Evolutionary conservation across 2,113 vertebrate genomes (phyloP).

Genomic region (Xiphophorus hellerii): DNA sequence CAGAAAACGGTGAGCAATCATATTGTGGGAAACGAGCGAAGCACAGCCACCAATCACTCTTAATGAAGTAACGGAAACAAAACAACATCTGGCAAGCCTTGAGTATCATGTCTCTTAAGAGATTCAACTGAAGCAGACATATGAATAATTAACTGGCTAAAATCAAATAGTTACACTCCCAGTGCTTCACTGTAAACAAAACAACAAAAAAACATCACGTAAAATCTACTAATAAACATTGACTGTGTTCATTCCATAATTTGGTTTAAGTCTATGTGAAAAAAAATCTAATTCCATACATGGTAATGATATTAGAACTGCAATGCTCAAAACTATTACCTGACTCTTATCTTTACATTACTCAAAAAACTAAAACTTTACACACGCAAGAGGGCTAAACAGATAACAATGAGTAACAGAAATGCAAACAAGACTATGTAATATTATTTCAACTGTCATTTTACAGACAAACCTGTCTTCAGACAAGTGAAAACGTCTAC

Average conservation of each 20-base stretch:
- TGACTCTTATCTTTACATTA: not conserved
- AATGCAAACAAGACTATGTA: not conserved
- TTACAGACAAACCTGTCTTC: not conserved
- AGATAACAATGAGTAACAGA: not conserved
- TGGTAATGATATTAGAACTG: not conserved
- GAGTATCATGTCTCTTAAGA: not conserved
- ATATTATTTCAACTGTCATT: not conserved
- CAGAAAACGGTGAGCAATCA: not conserved
- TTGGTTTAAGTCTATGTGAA: not conserved
- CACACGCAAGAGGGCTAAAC: not conserved
- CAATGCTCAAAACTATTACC: not conserved
- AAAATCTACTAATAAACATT: too few species aligned
- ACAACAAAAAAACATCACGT: too few species aligned
- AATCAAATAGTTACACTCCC: not conserved
- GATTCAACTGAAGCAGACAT: not conserved
- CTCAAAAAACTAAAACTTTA: not conserved
- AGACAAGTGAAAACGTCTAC: not conserved
- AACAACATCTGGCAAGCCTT: not conserved
- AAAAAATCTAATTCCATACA: not conserved
- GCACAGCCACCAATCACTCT: not conserved
- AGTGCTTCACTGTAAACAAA: not conserved
- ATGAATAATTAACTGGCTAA: not conserved
- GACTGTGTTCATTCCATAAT: too few species aligned
- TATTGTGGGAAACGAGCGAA: not conserved
- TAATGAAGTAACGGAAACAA: not conserved